phyloP scores from a whole-genome alignment of 2,797 vertebrate genomes.

The Pipistrellus nathusii region DNA sequence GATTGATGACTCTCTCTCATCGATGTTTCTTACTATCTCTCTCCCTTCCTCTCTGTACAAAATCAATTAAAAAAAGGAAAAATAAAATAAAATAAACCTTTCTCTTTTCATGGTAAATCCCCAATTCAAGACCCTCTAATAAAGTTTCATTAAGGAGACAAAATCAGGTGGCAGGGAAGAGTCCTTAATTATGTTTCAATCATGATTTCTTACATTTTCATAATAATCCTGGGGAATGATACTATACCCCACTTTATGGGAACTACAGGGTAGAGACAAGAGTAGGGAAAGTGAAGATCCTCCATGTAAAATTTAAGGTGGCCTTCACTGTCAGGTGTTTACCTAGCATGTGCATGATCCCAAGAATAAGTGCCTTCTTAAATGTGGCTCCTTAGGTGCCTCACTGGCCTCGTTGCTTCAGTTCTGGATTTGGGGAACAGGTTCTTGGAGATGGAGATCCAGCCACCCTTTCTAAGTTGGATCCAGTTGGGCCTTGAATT shows the following conservation, averaged over 20 bases:
- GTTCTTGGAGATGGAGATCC: too few relatives aligned
- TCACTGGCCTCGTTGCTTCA: neutral
- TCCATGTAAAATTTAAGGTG: neutral
- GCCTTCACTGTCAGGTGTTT: rapidly evolving
- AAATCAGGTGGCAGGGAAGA: neutral
- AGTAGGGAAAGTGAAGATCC: rapidly evolving
- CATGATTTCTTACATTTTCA: neutral
- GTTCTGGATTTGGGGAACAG: neutral
- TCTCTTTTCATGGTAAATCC: neutral
- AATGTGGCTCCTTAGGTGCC: rapidly evolving
- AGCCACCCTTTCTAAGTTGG: neutral
- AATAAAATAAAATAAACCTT: neutral
- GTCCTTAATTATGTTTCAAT: neutral
- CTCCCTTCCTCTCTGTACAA: too few relatives aligned
- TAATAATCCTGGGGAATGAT: neutral
- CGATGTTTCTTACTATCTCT: too few relatives aligned
- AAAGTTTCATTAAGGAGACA: too few relatives aligned
- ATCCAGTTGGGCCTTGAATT: neutral
- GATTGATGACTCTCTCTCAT: too few relatives aligned
- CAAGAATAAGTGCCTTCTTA: neutral
- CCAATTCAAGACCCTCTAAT: neutral
- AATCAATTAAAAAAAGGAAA: too few relatives aligned
- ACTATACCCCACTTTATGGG: neutral
- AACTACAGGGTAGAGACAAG: neutral
- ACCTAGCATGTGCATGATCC: rapidly evolving